phyloP scores from a whole-genome alignment of 2,797 vertebrate species.

The Myoxocephalus aenaeus region DNA sequence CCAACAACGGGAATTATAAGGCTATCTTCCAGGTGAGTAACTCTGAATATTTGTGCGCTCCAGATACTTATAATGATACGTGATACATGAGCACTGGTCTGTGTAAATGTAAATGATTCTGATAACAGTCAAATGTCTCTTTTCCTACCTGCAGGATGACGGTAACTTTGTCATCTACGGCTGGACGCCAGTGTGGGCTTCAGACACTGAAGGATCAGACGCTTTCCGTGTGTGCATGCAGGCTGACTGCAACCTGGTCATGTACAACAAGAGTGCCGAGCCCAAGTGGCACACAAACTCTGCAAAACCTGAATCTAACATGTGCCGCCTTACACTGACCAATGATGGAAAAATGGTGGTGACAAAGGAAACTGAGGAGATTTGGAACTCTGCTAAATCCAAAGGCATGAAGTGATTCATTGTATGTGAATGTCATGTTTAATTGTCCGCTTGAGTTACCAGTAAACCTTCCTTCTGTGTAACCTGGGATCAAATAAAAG shows the following conservation, averaged over 20 bases:
- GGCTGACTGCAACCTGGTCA: slow-evolving; percentile 66
- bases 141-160: slow-evolving; percentile 40
- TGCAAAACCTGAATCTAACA: background rate
- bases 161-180: slow-evolving; percentile 66
- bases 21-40: slow-evolving; percentile 55
- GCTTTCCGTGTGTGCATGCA: slow-evolving; percentile 51
- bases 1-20: slow-evolving; percentile 51
- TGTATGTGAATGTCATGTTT: background rate
- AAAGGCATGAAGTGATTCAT: slow-evolving; percentile 24
- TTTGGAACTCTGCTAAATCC: slow-evolving; percentile 29
- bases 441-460: background rate
- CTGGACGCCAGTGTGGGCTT: slow-evolving; percentile 56
- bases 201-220: background rate
- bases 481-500: slow-evolving; percentile 7
- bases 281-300: slow-evolving; percentile 35
- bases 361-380: accelerated
- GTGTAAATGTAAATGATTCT: background rate
- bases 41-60: background rate
- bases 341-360: slow-evolving; percentile 41
- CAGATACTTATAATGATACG: background rate
- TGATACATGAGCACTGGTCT: background rate
- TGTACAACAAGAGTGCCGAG: background rate
- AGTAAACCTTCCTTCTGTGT: background rate
- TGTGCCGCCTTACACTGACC: slow-evolving; percentile 24
- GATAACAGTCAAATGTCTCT: background rate